Base-by-base conservation (phyloP, 2,113 vertebrate species). In the Semicossyphus pulcher region DNA sequence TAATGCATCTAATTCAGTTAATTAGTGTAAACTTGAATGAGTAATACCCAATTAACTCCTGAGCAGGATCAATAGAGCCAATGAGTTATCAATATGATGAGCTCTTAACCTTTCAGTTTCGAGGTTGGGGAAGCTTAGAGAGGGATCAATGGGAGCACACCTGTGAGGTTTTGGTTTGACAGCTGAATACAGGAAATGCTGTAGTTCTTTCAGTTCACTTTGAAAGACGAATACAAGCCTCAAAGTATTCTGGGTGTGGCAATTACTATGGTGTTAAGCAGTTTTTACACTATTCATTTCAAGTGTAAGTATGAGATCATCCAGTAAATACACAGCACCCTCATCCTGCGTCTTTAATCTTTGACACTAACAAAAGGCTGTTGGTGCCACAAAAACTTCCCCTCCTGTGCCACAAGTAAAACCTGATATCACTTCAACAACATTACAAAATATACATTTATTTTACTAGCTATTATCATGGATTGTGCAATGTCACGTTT, bases 31-130 rank as follows among this genome's bases (percentile, higher is more conserved):
- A 78, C 62, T 66, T 86, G 45, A 79, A 80, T 68, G 54, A 79
- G 76, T 82, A 85, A 88, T 78, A 61, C 71, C 60, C 76, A 84
- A 85, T 90, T 90, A 90, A 78, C 86, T 85, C 72, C 11, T 37
- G 37, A 64, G 60, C 56, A 54, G 42, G 80, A 86, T 87, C 83
- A 78, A 85, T 83, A 32, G 32, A 79, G 31, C 44, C 72, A 77
- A 64, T 83, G 54, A 54, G 67, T 75, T 78, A 80, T 84, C 37
- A 57, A 81, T 90, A 78, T 69, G 52, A 85, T 72, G 68, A 63
- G 61, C 80, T 72, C 39, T 81, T 86, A 73, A 78, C 78, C 72
- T 84, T 78, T 79, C 25, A 53, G 59, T 73, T 54, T 41, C 62
- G 45, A 76, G 54, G 78, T 70, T 31, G 7, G 20, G 11, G 3